Evolutionary conservation across 2,797 vertebrate species (phyloP).

Genomic region (Tenualosa ilisha): DNA sequence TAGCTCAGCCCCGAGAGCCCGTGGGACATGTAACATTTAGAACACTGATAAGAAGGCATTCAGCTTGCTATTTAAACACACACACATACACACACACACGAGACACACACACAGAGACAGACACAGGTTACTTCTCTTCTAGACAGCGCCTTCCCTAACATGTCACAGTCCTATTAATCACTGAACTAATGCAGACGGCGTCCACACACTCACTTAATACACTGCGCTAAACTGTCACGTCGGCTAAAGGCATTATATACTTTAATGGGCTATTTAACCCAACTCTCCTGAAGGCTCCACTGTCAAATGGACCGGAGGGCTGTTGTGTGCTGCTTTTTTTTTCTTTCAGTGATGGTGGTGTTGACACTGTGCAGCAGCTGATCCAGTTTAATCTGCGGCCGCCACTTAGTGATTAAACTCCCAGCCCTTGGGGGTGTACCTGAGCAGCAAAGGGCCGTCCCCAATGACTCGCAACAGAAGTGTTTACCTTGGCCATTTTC

Average conservation of each 20-base stretch:
- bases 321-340: constrained; percentile 35
- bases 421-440: constrained; percentile 49
- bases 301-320: constrained; percentile 64
- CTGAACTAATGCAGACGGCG: constrained; percentile 59
- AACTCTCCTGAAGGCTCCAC: constrained; percentile 63
- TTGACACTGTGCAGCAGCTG: constrained; percentile 23
- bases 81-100: constrained; percentile 6
- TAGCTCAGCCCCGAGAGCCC: neutral
- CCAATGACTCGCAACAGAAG: constrained; percentile 28
- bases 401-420: constrained; percentile 50
- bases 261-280: constrained; percentile 74
- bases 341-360: neutral
- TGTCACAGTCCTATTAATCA: constrained; percentile 71
- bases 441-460: constrained; percentile 43
- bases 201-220: constrained; percentile 64
- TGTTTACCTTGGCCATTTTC: constrained; percentile 41
- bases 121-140: constrained; percentile 16
- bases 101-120: neutral
- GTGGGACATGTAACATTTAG: neutral
- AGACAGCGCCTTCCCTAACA: constrained; percentile 37
- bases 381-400: constrained; percentile 56
- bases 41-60: constrained; percentile 13
- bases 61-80: neutral
- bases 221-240: constrained; percentile 58
- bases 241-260: constrained; percentile 63